These are phyloP conservation scores for Microchrysa polita DNA, from an alignment of 2,888 invertebrate species.

Conservation along the genomic window DNA sequence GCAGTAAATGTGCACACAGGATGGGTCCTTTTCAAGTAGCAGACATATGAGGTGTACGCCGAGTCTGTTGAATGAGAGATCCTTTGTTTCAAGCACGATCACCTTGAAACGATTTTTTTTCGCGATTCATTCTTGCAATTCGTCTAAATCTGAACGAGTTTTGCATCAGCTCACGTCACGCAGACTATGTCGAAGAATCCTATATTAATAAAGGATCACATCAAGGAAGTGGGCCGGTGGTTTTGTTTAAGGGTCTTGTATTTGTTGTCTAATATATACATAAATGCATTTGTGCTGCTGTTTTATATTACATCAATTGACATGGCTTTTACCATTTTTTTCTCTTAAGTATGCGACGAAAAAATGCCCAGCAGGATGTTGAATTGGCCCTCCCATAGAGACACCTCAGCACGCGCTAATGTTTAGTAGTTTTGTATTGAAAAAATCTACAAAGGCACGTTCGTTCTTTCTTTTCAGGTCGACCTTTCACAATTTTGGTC, in stretches of 20 bases:
- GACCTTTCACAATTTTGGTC: slow-evolving; percentile 37
- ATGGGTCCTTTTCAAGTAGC: slow-evolving; percentile 46
- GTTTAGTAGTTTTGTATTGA: slow-evolving; percentile 47
- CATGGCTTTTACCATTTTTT: not conserved
- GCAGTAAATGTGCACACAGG: slow-evolving; percentile 50
- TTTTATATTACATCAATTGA: not conserved
- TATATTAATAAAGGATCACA: not conserved
- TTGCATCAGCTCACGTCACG: not conserved
- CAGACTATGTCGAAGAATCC: no score
- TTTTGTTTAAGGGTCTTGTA: slow-evolving; percentile 20
- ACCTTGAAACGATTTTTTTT: not conserved
- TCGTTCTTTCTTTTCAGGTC: slow-evolving; percentile 27
- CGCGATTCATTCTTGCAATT: slow-evolving; percentile 45
- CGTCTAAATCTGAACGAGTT: slow-evolving; percentile 43
- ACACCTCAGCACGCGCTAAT: slow-evolving; percentile 62
- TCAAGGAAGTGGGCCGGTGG: slow-evolving; percentile 16
- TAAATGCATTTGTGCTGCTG: no score
- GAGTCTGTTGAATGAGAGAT: slow-evolving; percentile 8
- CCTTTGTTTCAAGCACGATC: no score
- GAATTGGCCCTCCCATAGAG: slow-evolving; percentile 61
- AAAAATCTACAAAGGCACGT: slow-evolving; percentile 29
- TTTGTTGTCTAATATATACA: no score
- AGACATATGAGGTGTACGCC: slow-evolving; percentile 6
- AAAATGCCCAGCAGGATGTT: slow-evolving; percentile 56
- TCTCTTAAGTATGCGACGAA: slow-evolving; percentile 28